These are phyloP conservation scores for Tetrao urogallus DNA, from an alignment of 2,113 vertebrate species.

Conservation along the genomic window DNA sequence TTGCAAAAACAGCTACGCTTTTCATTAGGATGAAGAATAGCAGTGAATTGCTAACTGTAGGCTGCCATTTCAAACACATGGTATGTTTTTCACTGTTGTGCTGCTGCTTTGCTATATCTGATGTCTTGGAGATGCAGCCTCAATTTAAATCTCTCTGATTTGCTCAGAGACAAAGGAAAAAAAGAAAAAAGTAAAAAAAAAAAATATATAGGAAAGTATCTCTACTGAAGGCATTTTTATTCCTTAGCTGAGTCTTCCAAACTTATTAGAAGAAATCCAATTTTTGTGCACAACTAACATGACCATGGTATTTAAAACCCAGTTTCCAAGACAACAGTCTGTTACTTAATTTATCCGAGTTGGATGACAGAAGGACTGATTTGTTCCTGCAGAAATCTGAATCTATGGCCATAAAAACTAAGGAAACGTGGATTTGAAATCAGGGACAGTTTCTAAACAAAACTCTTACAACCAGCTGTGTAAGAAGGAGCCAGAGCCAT, in stretches of 20 bases:
- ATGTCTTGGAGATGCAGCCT: background rate
- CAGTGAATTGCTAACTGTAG: background rate
- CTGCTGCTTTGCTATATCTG: background rate
- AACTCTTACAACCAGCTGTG: background rate
- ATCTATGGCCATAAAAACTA: accelerated
- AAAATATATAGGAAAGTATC: background rate
- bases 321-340: constrained; percentile 41
- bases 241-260: background rate
- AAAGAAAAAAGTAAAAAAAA: background rate
- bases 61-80: background rate
- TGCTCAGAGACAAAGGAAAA: background rate
- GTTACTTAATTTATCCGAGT: background rate
- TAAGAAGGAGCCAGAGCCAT: background rate
- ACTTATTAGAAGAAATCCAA: background rate
- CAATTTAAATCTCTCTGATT: background rate
- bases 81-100: background rate
- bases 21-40: background rate
- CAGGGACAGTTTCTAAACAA: background rate
- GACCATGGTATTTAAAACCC: constrained; percentile 26
- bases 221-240: background rate
- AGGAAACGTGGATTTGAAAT: background rate
- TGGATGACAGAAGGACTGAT: background rate
- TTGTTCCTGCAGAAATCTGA: background rate
- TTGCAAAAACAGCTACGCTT: background rate
- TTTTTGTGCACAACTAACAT: background rate